Evolutionary conservation across 1,140 invertebrate species (phyloP).

Genomic region (Eriocheir sinensis): DNA sequence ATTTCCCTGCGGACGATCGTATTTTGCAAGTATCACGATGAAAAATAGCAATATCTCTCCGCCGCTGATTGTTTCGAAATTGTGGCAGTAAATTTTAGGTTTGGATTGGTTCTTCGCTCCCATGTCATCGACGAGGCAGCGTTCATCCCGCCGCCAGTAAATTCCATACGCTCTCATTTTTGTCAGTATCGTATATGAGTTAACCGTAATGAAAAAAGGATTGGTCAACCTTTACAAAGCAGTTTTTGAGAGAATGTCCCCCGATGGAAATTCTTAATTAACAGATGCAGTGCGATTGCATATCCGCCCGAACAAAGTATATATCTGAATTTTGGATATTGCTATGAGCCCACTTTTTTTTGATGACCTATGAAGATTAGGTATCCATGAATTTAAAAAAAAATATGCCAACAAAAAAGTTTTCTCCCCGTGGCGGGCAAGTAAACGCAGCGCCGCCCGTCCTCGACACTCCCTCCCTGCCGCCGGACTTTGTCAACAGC

Average conservation of each 20-base stretch:
- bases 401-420: too few relatives aligned
- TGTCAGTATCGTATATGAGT: constrained; percentile 3
- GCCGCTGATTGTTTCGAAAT: background rate
- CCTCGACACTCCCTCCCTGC: too few relatives aligned
- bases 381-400: too few relatives aligned
- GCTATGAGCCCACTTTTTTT: too few relatives aligned
- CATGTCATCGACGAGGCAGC: background rate
- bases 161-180: background rate
- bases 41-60: too few relatives aligned
- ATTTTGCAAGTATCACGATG: background rate
- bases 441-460: too few relatives aligned
- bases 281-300: background rate
- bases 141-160: background rate
- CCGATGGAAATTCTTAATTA: background rate
- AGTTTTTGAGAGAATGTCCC: background rate
- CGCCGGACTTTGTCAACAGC: too few relatives aligned
- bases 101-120: background rate
- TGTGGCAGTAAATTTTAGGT: background rate
- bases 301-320: too few relatives aligned
- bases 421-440: too few relatives aligned
- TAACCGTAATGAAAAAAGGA: background rate
- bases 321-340: too few relatives aligned
- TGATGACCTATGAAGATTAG: too few relatives aligned
- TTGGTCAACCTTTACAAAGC: background rate
- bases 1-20: background rate